phyloP scores from a whole-genome alignment of 2,113 vertebrate genomes.

The Aythya baeri region DNA sequence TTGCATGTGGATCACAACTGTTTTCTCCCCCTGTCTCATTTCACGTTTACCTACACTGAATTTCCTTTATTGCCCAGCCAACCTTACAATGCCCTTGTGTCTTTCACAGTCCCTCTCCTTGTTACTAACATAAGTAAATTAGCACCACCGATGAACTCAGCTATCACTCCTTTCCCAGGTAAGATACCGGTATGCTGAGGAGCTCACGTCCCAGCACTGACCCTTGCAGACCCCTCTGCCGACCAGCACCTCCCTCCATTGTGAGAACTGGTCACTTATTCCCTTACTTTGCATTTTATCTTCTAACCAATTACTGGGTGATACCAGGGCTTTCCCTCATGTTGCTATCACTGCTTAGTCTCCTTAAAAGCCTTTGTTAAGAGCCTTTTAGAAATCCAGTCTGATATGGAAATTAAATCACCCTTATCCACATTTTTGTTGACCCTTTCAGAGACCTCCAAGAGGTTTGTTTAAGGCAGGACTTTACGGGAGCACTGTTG shows the following conservation, averaged over 20 bases:
- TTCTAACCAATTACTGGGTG: background rate
- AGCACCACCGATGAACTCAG: background rate
- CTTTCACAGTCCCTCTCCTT: background rate
- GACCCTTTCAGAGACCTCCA: background rate
- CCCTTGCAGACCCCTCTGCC: background rate
- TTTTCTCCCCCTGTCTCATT: background rate
- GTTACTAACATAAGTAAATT: background rate
- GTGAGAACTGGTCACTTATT: background rate
- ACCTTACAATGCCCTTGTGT: background rate
- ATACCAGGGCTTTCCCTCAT: background rate
- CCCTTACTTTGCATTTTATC: constrained; percentile 17
- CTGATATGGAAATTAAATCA: constrained; percentile 25
- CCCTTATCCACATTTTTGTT: background rate
- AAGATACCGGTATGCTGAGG: background rate
- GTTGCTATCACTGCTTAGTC: background rate
- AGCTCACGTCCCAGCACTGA: background rate
- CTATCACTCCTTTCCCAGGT: background rate
- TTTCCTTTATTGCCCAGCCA: background rate
- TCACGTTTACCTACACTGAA: background rate
- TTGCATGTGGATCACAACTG: background rate
- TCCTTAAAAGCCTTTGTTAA: constrained; percentile 18
- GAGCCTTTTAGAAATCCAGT: background rate
- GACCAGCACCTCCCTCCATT: background rate
- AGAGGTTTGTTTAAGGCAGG: constrained; percentile 31
- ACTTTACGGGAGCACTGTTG: constrained; percentile 20